Conservation (phyloP, 2,113 vertebrate genomes). For the Chaetodon trifascialis region DNA sequence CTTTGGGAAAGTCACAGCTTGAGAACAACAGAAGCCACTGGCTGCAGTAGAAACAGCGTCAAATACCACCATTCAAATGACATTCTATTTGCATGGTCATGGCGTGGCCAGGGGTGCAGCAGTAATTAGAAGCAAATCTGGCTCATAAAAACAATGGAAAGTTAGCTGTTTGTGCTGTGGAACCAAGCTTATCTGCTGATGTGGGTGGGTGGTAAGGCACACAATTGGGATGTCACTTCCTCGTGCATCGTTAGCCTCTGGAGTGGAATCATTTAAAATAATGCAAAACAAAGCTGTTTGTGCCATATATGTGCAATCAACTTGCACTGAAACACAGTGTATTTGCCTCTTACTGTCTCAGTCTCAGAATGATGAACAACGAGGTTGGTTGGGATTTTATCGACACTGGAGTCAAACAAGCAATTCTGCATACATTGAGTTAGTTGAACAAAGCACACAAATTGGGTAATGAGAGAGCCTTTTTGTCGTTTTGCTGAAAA, state of each 20-base stretch:
- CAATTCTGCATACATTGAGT: slow-evolving; percentile 49
- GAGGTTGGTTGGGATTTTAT: slow-evolving; percentile 21
- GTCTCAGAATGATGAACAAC: slow-evolving; percentile 4
- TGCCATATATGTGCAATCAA: neutral
- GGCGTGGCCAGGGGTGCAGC: neutral
- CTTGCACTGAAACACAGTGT: neutral
- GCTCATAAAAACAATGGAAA: slow-evolving; percentile 6
- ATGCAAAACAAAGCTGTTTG: neutral
- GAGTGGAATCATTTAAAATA: neutral
- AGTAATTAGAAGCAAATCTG: slow-evolving; percentile 27
- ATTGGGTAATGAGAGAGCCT: slow-evolving; percentile 31
- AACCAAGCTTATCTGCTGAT: neutral
- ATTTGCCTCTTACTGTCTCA: slow-evolving; percentile 4
- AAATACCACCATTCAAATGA: slow-evolving; percentile 19
- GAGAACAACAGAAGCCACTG: slow-evolving; percentile 38
- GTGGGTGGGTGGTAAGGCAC: neutral
- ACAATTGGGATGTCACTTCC: neutral
- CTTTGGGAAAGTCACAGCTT: slow-evolving; percentile 56
- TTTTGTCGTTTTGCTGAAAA: slow-evolving; percentile 17
- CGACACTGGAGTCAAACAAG: slow-evolving; percentile 26
- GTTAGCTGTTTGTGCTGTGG: slow-evolving; percentile 5
- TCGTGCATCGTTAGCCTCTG: neutral
- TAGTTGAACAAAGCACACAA: slow-evolving; percentile 48
- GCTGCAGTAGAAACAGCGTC: neutral
- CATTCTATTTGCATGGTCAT: slow-evolving; percentile 30